Evolutionary conservation across 2,113 vertebrate species (phyloP), one percentile per base, ranked within the genome.

Genomic region (Chamaetylas fuelleborni): DNA sequence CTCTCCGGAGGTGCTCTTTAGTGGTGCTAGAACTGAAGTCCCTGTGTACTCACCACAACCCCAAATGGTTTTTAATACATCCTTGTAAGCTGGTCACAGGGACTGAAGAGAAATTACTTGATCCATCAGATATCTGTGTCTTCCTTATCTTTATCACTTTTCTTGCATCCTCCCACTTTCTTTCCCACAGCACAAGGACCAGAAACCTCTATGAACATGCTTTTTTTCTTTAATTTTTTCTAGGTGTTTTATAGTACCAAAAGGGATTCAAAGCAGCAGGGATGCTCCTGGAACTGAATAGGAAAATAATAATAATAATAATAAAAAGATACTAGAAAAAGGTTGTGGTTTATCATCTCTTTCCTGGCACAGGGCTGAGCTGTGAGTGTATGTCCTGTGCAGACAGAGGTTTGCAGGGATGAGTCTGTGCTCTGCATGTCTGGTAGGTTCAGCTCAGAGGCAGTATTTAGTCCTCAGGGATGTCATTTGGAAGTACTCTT

Each of bases 1-100:
- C 69, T 90, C 86, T 76, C 57, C 33, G 34, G 73, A 93, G 92
- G 86, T 95, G 95, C 88, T 97, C 74, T 78, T 94, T 61, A 86
- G 36, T 92, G 96, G 97, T 97, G 96, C 96, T 97, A 94, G 23
- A 65, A 87, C 42, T 60, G 5, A 67, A 57, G 83, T 89, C 90
- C 62, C 57, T 86, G 88, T 56, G 62, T 34, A 19, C 18, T 74
- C 34, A 58, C 36, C 28, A 12, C 5, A 78, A 29, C 57, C 62
- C 15, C 29, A 23, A 4, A 81, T 50, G 62, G 36, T 29, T 84
- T 79, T 88, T 72, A 69, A 56, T 31, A 36, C 31, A 47, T 18
- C n/a, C 34, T 29, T 45, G 6, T 40, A 40, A 95, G 13, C 26
- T 71, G 80, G 64, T 36, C 38, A 34, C n/a, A 47, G 92, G 74